These are phyloP conservation scores for Aptenodytes patagonicus DNA, from an alignment of 2,113 vertebrate genomes.

Conservation along the genomic window DNA sequence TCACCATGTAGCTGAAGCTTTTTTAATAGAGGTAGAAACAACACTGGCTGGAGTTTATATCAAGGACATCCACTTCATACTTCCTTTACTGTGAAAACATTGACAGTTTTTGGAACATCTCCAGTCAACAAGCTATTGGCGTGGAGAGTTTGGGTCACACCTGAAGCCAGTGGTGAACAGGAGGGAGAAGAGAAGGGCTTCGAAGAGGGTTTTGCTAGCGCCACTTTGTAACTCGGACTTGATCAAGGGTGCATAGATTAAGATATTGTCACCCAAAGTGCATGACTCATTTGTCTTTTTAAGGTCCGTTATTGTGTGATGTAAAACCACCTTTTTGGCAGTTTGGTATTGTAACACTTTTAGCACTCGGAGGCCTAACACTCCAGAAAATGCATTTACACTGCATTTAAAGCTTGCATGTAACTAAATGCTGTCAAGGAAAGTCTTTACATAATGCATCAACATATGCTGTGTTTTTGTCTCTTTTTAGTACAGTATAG, in stretches of 20 bases:
- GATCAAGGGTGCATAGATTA: not conserved
- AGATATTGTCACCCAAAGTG: not conserved
- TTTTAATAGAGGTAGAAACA: not conserved
- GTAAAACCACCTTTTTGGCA: constrained; percentile 35
- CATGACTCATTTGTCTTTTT: not conserved
- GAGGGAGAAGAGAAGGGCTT: not conserved
- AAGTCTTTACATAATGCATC: constrained; percentile 73
- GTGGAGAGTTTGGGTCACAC: not conserved
- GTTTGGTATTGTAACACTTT: constrained; percentile 37
- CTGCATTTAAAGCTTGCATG: constrained; percentile 68
- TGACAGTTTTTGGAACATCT: not conserved
- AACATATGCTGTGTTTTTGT: constrained; percentile 55
- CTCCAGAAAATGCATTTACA: constrained; percentile 61
- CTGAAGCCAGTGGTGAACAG: not conserved
- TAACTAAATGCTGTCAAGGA: constrained; percentile 65
- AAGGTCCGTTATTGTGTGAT: not conserved
- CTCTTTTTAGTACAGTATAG: constrained; percentile 10
- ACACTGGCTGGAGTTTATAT: not conserved
- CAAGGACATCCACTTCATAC: not conserved
- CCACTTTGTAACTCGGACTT: not conserved
- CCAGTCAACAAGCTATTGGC: not conserved
- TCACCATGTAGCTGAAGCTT: not conserved
- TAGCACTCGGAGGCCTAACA: constrained; percentile 22
- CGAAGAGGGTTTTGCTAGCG: not conserved
- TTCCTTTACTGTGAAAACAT: not conserved